These are phyloP conservation scores for Leptinotarsa rubiginosa DNA, from an alignment of 2,888 invertebrate species.

Conservation along the genomic window DNA sequence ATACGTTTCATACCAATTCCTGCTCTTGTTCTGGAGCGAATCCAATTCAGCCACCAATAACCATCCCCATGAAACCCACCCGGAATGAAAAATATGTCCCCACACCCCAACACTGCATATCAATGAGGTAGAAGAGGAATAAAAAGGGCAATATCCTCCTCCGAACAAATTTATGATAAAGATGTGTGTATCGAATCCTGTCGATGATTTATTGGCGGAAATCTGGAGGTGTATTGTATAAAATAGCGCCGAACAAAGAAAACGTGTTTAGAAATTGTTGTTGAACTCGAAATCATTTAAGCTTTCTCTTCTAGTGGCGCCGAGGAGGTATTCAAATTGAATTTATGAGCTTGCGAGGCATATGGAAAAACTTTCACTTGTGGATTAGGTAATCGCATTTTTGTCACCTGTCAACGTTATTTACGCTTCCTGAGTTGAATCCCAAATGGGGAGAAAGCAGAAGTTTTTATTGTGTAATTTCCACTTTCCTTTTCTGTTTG, in stretches of 20 bases:
- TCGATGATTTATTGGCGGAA: slow-evolving; percentile 26
- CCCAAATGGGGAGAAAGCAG: background rate
- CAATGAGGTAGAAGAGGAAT: slow-evolving; percentile 11
- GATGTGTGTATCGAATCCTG: slow-evolving; percentile 33
- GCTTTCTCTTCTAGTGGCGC: background rate
- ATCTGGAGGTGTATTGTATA: slow-evolving; percentile 8
- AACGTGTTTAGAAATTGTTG: background rate
- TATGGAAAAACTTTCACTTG: background rate
- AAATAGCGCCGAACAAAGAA: slow-evolving; percentile 6
- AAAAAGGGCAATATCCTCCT: slow-evolving; percentile 12
- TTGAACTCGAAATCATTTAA: background rate
- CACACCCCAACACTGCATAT: slow-evolving; percentile 14
- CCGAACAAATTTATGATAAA: slow-evolving; percentile 33
- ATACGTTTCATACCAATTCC: background rate
- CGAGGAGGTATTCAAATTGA: background rate
- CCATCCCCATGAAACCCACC: background rate
- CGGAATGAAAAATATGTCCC: slow-evolving; percentile 7
- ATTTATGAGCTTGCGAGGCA: background rate
- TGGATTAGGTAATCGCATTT: slow-evolving; percentile 5
- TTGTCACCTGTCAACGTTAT: background rate
- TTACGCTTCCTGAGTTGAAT: background rate
- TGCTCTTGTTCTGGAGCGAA: background rate
- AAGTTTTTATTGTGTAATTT: background rate
- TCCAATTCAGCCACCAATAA: slow-evolving; percentile 2
- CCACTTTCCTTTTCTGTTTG: background rate